Base-by-base conservation (phyloP, 2,797 vertebrate genomes). In the Sus cebifrons region DNA sequence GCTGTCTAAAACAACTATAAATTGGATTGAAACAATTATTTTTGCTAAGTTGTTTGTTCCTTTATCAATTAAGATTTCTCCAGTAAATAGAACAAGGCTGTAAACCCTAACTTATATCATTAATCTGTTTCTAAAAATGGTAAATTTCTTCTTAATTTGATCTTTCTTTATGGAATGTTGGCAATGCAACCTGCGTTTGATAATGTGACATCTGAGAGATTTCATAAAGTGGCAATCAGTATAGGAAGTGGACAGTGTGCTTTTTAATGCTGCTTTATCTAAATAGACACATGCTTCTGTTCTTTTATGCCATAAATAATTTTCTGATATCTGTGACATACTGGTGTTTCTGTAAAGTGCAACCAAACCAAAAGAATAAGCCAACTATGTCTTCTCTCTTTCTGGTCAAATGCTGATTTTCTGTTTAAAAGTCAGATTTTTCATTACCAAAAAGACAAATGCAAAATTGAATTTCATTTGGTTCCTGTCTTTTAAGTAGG, bases 381-480 rank as follows among this genome's bases (percentile, higher is more conserved):
- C n/a, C 74, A 93, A 70, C 11, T 88, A 27, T 68, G 15, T 36
- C 20, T 60, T 92, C 16, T 6, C 32, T 68, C 77, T 94, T 91
- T 86, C 60, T 62, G 62, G 17, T 82, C 74, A 94, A 97, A 96
- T 96, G 83, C 86, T 96, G 44, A 91, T 95, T 96, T 96, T 83
- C 15, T 78, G 27, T 68, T 90, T 94, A 91, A 95, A 96, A 96
- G 27, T 58, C 36, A 86, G 32, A 64, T 32, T 86, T 96, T 79
- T 88, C 29, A 67, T 89, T 82, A 91, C 16, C 27, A 83, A 93
- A 83, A 83, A 83, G 32, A 70, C 89, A 27, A 90, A 62, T 77
- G 44, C 32, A 36, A 1, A n/a, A 68, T 16, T 78, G n/a, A 56
- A 71, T 82, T 96, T 94, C 12, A 85, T 71, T 93, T 94, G 23